Percentiles rank a stretch among this genome's conserved stretches.
phyloP scores from a whole-genome alignment of 2,113 vertebrate genomes.

The Triplophysa rosa region DNA sequence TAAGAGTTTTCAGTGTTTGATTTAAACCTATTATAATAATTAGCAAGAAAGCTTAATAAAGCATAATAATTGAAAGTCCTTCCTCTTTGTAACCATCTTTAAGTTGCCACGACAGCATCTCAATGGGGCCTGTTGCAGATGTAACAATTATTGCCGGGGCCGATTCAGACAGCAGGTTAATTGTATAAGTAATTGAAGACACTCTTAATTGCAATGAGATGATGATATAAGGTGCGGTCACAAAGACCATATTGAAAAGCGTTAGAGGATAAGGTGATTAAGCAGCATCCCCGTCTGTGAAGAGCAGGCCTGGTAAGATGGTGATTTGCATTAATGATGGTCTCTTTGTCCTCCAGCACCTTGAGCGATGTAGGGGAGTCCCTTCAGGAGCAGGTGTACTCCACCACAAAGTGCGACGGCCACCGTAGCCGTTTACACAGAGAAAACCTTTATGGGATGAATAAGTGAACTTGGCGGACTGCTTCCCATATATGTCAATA shows the following conservation, averaged over 20 bases:
- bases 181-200: slow-evolving; percentile 72
- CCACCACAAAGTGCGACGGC: background rate
- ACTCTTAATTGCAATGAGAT: slow-evolving; percentile 73
- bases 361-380: slow-evolving; percentile 53
- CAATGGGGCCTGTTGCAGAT: slow-evolving; percentile 15
- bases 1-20: background rate
- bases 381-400: slow-evolving; percentile 12
- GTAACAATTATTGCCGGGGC: slow-evolving; percentile 49
- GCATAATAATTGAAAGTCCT: background rate
- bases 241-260: slow-evolving; percentile 67
- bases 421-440: background rate
- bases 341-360: slow-evolving; percentile 62
- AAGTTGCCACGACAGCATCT: slow-evolving; percentile 37
- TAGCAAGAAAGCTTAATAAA: background rate
- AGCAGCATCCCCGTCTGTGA: slow-evolving; percentile 56
- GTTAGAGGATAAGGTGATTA: slow-evolving; percentile 70
- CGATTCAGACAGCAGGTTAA: slow-evolving; percentile 70
- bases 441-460: background rate
- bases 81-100: slow-evolving; percentile 5
- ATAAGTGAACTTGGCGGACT: background rate
- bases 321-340: slow-evolving; percentile 71
- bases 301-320: slow-evolving; percentile 65
- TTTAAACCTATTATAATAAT: background rate
- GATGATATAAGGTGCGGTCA: slow-evolving; percentile 63
- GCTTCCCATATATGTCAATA: too few relatives aligned